A percentile compares a stretch with the other conserved stretches of the same genome.
Conservation (phyloP, 2,888 invertebrate genomes). For the Dynastes tityus region DNA sequence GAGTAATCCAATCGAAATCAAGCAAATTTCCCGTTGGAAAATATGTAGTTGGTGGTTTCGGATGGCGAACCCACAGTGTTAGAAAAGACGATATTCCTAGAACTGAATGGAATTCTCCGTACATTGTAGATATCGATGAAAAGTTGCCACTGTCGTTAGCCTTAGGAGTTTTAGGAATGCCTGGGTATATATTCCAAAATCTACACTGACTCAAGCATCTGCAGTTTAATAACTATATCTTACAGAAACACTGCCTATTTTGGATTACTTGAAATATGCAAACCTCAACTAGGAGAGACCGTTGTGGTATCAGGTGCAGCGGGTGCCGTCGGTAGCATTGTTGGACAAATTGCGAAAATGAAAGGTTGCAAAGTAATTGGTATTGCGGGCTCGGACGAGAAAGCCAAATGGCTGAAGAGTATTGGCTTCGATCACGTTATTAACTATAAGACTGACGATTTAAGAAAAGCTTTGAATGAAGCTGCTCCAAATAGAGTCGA, state of each 20-base stretch:
- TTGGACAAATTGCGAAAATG: slow-evolving; percentile 86
- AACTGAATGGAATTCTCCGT: neutral
- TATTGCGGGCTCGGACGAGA: slow-evolving; percentile 81
- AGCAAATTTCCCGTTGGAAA: slow-evolving; percentile 77
- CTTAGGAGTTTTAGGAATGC: slow-evolving; percentile 80
- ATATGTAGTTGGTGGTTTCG: slow-evolving; percentile 76
- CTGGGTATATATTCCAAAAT: slow-evolving; percentile 72
- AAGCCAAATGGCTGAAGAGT: slow-evolving; percentile 80
- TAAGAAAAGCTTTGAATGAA: slow-evolving; percentile 73
- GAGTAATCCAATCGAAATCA: slow-evolving; percentile 75
- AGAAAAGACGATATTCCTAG: slow-evolving; percentile 80
- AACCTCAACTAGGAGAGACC: slow-evolving; percentile 81
- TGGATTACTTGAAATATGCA: slow-evolving; percentile 80
- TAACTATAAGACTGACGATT: slow-evolving; percentile 80
- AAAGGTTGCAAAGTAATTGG: slow-evolving; percentile 82
- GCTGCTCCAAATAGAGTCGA: slow-evolving; percentile 72
- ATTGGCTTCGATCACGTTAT: slow-evolving; percentile 80
- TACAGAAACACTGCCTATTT: slow-evolving; percentile 83
- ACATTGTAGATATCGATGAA: slow-evolving; percentile 70
- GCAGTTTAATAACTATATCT: neutral
- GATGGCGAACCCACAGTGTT: slow-evolving; percentile 80
- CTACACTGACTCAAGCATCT: neutral
- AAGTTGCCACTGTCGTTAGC: slow-evolving; percentile 76
- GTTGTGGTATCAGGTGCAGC: slow-evolving; percentile 84
- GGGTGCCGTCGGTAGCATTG: slow-evolving; percentile 84